Evolutionary conservation across 2,113 vertebrate genomes (phyloP).

Genomic region (Pagrus major): DNA sequence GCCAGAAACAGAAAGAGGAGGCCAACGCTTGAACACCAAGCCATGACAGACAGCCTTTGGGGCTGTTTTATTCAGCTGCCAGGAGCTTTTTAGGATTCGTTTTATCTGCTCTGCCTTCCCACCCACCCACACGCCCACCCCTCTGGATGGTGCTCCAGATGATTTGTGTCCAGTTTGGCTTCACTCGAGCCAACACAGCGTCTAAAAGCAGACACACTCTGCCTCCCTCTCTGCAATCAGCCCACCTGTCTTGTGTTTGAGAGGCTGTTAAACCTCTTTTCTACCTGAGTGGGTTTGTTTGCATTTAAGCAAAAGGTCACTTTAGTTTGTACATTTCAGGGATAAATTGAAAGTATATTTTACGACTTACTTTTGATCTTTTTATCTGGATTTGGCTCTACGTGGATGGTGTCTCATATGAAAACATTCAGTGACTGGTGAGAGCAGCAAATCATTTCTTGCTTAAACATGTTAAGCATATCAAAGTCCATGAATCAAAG

Average conservation of each 20-base stretch:
- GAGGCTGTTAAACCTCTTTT: slow-evolving; percentile 65
- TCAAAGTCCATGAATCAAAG: slow-evolving; percentile 8
- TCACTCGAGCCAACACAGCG: slow-evolving; percentile 61
- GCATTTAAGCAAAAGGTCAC: slow-evolving; percentile 47
- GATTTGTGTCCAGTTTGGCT: slow-evolving; percentile 79
- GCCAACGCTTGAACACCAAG: slow-evolving; percentile 71
- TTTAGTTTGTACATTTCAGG: slow-evolving; percentile 35
- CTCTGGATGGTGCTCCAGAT: slow-evolving; percentile 75
- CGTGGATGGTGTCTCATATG: not conserved
- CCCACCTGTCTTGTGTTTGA: slow-evolving; percentile 52
- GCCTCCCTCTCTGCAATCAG: slow-evolving; percentile 67
- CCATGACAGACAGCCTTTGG: slow-evolving; percentile 80
- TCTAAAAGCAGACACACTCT: slow-evolving; percentile 67
- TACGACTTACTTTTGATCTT: slow-evolving; percentile 4
- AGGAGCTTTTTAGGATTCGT: slow-evolving; percentile 80
- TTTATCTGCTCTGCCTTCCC: slow-evolving; percentile 80
- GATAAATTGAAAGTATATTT: slow-evolving; percentile 29
- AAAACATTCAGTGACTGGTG: slow-evolving; percentile 12
- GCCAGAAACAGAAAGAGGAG: slow-evolving; percentile 65
- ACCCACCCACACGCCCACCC: slow-evolving; percentile 71
- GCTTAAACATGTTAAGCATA: not conserved
- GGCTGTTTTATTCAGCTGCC: slow-evolving; percentile 79
- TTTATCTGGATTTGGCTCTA: slow-evolving; percentile 16
- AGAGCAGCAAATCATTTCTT: slow-evolving; percentile 6
- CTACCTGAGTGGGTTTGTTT: slow-evolving; percentile 51